phyloP scores from a whole-genome alignment of 1,140 invertebrate species.

The Procambarus clarkii region DNA sequence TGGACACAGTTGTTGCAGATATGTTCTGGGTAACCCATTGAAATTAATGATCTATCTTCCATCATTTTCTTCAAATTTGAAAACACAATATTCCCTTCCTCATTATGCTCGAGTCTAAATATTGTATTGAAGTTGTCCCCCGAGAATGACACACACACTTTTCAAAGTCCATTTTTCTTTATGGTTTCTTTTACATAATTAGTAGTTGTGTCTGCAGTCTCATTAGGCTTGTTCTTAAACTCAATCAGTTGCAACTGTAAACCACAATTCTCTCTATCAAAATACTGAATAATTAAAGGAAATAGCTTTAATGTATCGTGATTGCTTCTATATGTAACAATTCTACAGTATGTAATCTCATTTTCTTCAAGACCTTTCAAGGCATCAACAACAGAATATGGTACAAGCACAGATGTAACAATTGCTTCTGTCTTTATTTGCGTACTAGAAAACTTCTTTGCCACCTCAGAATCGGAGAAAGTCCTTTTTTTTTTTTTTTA shows the following conservation, averaged over 20 bases:
- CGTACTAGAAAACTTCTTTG: constrained; percentile 47
- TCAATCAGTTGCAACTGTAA: constrained; percentile 29
- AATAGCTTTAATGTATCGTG: constrained; percentile 39
- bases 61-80: constrained; percentile 41
- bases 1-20: constrained; percentile 58
- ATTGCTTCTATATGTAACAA: too few species aligned
- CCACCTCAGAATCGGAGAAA: constrained; percentile 42
- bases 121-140: constrained; percentile 45
- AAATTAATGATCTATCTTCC: constrained; percentile 27
- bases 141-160: constrained; percentile 38
- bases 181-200: constrained; percentile 17
- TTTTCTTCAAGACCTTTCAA: constrained; percentile 45
- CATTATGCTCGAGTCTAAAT: constrained; percentile 33
- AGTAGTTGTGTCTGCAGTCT: constrained; percentile 22
- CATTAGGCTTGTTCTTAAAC: constrained; percentile 19
- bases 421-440: constrained; percentile 52
- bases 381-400: constrained; percentile 17
- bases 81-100: constrained; percentile 27
- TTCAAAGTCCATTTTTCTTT: neutral
- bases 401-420: constrained; percentile 33
- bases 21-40: constrained; percentile 51
- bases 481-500: constrained; percentile 26
- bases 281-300: constrained; percentile 47
- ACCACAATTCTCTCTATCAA: constrained; percentile 32
- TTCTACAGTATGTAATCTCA: neutral